Evolutionary conservation across 2,113 vertebrate species (phyloP).

Genomic region (Tachysurus vachellii): DNA sequence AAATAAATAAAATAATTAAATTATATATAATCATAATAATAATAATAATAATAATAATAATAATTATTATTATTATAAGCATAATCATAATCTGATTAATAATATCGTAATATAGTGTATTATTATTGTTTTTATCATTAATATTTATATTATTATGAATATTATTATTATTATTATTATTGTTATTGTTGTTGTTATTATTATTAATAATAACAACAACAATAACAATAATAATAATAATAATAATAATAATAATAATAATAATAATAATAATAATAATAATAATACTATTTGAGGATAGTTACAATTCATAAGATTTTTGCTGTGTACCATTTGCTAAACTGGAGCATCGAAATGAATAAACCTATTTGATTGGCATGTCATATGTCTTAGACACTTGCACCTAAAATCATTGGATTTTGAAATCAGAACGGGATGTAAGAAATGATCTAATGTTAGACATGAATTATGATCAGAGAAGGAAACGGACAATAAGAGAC

Average conservation of each 20-base stretch:
- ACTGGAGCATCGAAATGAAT: not conserved
- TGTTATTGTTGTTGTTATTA: too few species aligned
- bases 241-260: not conserved
- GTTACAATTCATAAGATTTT: not conserved
- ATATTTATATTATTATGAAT: too few species aligned
- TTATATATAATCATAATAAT: too few species aligned
- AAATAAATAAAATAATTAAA: too few species aligned
- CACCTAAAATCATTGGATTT: not conserved
- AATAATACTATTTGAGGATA: not conserved
- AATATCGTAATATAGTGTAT: too few species aligned
- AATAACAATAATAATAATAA: not conserved
- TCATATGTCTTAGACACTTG: not conserved
- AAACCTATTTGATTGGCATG: not conserved
- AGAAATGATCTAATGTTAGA: slow-evolving; percentile 9
- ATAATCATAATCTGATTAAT: too few species aligned
- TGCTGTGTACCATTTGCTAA: not conserved
- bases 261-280: not conserved
- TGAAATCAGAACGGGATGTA: not conserved
- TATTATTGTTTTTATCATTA: too few species aligned
- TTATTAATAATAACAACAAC: not conserved
- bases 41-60: too few species aligned
- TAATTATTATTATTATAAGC: too few species aligned
- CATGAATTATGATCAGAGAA: slow-evolving; percentile 7
- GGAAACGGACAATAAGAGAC: not conserved
- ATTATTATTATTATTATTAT: too few species aligned